These are phyloP conservation scores for Conus ventricosus DNA, from an alignment of 1,140 invertebrate genomes.

Conservation along the genomic window DNA sequence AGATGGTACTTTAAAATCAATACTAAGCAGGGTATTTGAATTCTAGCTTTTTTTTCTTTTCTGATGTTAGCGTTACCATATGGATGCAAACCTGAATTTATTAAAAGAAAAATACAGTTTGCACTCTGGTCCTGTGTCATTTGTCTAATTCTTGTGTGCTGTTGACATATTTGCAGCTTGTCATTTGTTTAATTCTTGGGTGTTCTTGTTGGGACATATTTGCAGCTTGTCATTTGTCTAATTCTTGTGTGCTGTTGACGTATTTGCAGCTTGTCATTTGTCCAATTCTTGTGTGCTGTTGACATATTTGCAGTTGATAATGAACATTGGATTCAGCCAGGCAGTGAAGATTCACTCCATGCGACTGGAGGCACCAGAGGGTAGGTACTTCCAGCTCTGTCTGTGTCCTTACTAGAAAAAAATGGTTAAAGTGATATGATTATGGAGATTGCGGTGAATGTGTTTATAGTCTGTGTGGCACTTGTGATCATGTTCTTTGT, in stretches of 20 bases:
- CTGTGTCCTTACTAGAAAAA: not conserved
- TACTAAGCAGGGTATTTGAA: too few relatives aligned
- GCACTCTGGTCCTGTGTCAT: too few relatives aligned
- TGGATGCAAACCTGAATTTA: too few relatives aligned
- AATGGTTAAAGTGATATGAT: not conserved
- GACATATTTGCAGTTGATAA: conserved; percentile 82
- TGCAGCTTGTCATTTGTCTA: too few relatives aligned
- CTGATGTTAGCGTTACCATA: too few relatives aligned
- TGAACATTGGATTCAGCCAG: conserved; percentile 94
- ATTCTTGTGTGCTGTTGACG: conserved; percentile 26
- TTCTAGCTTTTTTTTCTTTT: too few relatives aligned
- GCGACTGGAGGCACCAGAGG: conserved; percentile 89
- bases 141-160: not conserved
- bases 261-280: too few relatives aligned
- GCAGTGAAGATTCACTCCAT: conserved; percentile 98
- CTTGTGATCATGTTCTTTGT: not conserved
- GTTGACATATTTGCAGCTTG: conserved; percentile 77
- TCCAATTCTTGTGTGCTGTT: not conserved
- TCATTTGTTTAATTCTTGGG: too few relatives aligned
- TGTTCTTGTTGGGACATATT: too few relatives aligned
- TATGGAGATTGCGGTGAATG: not conserved
- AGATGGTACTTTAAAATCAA: too few relatives aligned
- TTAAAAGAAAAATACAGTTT: too few relatives aligned
- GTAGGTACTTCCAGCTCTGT: conserved; percentile 50
- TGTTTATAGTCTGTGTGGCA: not conserved